These are phyloP conservation scores for Lontra canadensis DNA, from an alignment of 2,113 vertebrate genomes.

Conservation along the genomic window DNA sequence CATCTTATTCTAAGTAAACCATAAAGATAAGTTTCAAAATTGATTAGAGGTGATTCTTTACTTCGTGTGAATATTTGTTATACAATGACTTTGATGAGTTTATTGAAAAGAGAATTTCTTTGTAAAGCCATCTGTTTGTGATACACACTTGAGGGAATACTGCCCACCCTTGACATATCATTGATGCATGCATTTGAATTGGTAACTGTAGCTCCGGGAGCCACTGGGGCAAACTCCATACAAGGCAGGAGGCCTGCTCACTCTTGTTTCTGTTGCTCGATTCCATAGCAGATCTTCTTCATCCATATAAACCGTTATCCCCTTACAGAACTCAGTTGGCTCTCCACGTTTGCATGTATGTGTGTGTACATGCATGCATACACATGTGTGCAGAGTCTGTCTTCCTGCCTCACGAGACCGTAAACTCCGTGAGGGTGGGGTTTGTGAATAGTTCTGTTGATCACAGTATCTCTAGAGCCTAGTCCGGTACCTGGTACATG, in stretches of 20 bases:
- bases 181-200: neutral
- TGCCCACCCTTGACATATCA: neutral
- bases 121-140: slow-evolving; percentile 11
- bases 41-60: slow-evolving; percentile 43
- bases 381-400: neutral
- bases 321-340: neutral
- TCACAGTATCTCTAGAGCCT: neutral
- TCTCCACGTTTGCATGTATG: neutral
- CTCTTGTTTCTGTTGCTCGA: neutral
- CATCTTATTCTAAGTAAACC: slow-evolving; percentile 38
- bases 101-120: slow-evolving; percentile 8
- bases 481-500: neutral
- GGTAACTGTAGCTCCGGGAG: neutral
- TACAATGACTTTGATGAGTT: slow-evolving; percentile 6
- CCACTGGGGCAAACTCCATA: neutral
- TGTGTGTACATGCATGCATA: accelerated
- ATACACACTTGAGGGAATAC: neutral
- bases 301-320: neutral
- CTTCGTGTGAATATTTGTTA: slow-evolving; percentile 15
- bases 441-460: neutral
- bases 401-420: neutral
- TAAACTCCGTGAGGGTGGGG: neutral
- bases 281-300: neutral
- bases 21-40: slow-evolving; percentile 50
- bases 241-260: neutral